phyloP scores from a whole-genome alignment of 2,113 vertebrate genomes.

The Dascyllus trimaculatus region DNA sequence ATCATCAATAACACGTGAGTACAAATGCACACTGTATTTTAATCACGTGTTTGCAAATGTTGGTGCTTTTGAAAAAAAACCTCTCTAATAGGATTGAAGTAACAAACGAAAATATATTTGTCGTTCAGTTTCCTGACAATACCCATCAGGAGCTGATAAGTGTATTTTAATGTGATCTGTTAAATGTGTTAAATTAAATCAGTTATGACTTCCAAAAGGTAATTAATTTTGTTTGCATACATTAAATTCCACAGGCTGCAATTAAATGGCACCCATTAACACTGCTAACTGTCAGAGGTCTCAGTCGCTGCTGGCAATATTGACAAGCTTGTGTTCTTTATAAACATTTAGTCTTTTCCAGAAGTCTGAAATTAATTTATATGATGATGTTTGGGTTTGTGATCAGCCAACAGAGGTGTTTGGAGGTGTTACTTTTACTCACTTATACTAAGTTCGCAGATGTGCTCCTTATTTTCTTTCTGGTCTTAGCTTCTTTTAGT shows the following conservation, averaged over 20 bases:
- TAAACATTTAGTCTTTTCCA: not conserved
- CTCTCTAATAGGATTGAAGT: not conserved
- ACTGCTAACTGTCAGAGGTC: slow-evolving; percentile 14
- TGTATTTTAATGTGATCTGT: slow-evolving; percentile 3
- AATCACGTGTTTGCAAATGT: not conserved
- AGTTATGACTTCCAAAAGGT: slow-evolving; percentile 19
- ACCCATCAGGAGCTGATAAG: not conserved
- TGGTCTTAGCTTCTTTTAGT: not conserved
- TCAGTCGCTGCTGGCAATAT: not conserved
- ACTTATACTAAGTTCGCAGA: not conserved
- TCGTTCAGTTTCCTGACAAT: not conserved
- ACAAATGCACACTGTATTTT: not conserved
- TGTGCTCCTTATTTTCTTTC: slow-evolving; percentile 5
- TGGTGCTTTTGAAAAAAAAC: not conserved
- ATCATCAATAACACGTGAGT: slow-evolving; percentile 95
- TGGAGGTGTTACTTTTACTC: not conserved
- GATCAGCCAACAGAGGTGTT: not conserved
- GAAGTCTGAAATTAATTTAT: slow-evolving; percentile 17
- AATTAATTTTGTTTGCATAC: slow-evolving; percentile 40
- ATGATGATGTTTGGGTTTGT: not conserved
- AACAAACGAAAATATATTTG: not conserved
- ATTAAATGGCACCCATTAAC: slow-evolving; percentile 35
- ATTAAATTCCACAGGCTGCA: slow-evolving; percentile 26
- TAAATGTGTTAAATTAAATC: slow-evolving; percentile 34
- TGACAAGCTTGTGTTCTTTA: slow-evolving; percentile 19